Evolutionary conservation across 2,113 vertebrate genomes (phyloP).

Genomic region (Pagrus major): DNA sequence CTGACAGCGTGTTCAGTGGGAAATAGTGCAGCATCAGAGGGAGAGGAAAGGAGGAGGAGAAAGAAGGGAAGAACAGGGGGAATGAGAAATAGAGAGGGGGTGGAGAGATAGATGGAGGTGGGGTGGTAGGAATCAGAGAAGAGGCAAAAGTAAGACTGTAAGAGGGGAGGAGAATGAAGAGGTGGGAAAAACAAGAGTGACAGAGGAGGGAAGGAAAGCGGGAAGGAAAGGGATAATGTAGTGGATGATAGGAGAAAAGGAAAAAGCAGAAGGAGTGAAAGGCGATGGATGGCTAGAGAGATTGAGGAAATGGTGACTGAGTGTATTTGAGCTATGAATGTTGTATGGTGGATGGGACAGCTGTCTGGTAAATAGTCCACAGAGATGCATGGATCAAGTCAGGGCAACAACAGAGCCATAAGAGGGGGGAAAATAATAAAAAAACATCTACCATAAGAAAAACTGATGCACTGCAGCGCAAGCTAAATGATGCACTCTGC

Average conservation of each 20-base stretch:
- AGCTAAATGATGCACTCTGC: conserved; percentile 41
- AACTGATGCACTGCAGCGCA: conserved; percentile 47
- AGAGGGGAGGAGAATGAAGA: background rate
- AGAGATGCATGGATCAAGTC: conserved; percentile 44
- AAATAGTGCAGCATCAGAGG: conserved; percentile 15
- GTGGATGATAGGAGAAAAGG: background rate
- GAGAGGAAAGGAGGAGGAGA: background rate
- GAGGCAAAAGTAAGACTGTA: background rate
- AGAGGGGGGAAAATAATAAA: background rate
- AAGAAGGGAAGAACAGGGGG: background rate
- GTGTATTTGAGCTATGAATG: conserved; percentile 33
- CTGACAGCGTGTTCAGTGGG: conserved; percentile 35
- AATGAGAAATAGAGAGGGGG: background rate
- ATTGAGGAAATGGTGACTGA: background rate
- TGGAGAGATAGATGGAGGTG: background rate
- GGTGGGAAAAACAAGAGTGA: background rate
- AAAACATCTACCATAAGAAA: conserved; percentile 3
- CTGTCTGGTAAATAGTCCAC: conserved; percentile 37
- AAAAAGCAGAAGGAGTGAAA: background rate
- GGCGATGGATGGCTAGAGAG: background rate
- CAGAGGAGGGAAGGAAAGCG: background rate
- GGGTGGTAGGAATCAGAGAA: background rate
- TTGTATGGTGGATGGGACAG: conserved; percentile 35
- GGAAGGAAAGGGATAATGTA: background rate
- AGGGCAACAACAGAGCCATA: conserved; percentile 15